Base-by-base conservation (phyloP, 2,797 vertebrate genomes). In the Gymnodraco acuticeps region DNA sequence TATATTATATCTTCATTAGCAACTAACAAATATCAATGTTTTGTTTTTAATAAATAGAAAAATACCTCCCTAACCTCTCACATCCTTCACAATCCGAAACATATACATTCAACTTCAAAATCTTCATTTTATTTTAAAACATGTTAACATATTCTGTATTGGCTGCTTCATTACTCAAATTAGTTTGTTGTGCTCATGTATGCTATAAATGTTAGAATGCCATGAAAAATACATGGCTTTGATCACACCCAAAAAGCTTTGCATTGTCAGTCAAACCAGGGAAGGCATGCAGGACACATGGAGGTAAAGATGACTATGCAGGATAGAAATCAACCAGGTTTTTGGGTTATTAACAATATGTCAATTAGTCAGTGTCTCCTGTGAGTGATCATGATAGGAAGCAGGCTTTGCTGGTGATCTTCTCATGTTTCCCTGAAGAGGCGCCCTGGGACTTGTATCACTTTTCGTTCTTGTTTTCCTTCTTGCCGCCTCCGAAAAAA, bases 401-500 rank as follows among this genome's bases (percentile, higher is more conserved):
- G 53, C 66, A 77, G 60, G 50, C 71, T 78, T 75, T 76, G 81
- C 73, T 86, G 78, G 65, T 75, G 83, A 74, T 73, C 9, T 51
- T 48, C 61, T 80, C 64, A 72, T 59, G n/a, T 72, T 54, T 19
- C 33, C 31, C n/a, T n/a, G 8, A 60, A 33, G n/a, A 59, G 56
- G 23, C 0, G 14, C 50, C 12, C 4, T 2, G 0, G 10, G 51
- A 42, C 17, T 3, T 14, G 3, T 10, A 27, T 94, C 66, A 93
- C 48, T 92, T 8, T 0, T 0, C 78, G 73, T 83, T 64, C 19
- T 81, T 81, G 47, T 89, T 83, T 55, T 94, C 75, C 10, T 89
- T 94, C 48, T 67, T 90, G 33, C 60, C 66, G 16, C 87, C 51
- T 45, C 88, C 76, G 17, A 93, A 89, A 43, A 93, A 9, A 41